Percentiles rank a stretch among this genome's conserved stretches.
Conservation (phyloP, 2,888 invertebrate species). For the Falcaria lacertinaria region DNA sequence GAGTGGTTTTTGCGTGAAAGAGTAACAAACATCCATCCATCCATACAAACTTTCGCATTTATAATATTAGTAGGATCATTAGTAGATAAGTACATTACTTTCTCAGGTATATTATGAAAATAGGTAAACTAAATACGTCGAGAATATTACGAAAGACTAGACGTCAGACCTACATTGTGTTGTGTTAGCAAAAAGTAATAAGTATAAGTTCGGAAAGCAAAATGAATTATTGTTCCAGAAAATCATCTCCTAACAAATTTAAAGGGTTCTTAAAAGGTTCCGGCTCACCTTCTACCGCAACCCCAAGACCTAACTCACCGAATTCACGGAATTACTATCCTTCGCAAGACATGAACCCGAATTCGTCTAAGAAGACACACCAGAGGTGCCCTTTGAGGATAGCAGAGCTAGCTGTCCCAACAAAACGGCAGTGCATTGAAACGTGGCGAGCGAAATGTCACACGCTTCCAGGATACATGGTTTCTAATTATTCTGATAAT, state of each 20-base stretch:
- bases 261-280: slow-evolving; percentile 10
- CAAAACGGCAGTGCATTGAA: slow-evolving; percentile 60
- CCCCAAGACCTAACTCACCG: slow-evolving; percentile 1
- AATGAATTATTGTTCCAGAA: slow-evolving; percentile 2
- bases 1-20: too few species aligned
- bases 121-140: too few species aligned
- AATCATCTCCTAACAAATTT: slow-evolving; percentile 1
- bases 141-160: too few species aligned
- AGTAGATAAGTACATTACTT: too few species aligned
- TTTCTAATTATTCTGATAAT: slow-evolving; percentile 23
- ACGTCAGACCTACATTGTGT: too few species aligned
- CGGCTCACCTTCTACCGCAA: slow-evolving; percentile 11
- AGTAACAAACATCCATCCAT: too few species aligned
- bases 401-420: slow-evolving; percentile 56
- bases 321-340: slow-evolving; percentile 1
- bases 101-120: too few species aligned
- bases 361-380: background rate
- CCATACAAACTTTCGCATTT: too few species aligned
- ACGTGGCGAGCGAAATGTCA: slow-evolving; percentile 53
- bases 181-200: too few species aligned
- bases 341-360: slow-evolving; percentile 2
- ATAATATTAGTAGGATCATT: too few species aligned
- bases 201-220: background rate
- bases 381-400: slow-evolving; percentile 49
- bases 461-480: slow-evolving; percentile 56